phyloP scores from a whole-genome alignment of 1,140 invertebrate genomes.

The Tribolium madens region DNA sequence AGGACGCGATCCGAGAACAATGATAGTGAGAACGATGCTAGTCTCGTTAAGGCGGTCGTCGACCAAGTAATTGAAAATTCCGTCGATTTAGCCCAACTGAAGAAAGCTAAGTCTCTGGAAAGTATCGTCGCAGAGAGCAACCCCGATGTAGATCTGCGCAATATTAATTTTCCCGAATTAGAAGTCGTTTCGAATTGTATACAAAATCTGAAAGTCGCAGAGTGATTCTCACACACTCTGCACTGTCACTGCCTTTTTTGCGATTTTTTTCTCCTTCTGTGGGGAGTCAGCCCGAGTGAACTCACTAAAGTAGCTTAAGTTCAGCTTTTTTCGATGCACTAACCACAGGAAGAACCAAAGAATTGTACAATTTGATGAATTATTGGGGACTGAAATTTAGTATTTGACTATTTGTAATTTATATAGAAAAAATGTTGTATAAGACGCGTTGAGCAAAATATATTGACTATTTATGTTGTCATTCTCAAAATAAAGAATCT shows the following conservation, averaged over 20 bases:
- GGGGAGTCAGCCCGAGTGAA: neutral
- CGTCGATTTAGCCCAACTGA: constrained; percentile 56
- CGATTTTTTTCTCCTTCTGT: neutral
- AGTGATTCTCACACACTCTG: constrained; percentile 42
- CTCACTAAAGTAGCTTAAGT: neutral
- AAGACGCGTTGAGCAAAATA: neutral
- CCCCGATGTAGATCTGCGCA: constrained; percentile 46
- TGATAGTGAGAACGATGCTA: constrained; percentile 64
- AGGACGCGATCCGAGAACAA: constrained; percentile 73
- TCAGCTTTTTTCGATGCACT: neutral
- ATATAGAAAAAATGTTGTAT: constrained; percentile 5
- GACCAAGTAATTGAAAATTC: constrained; percentile 57
- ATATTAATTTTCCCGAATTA: constrained; percentile 56
- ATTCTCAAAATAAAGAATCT: constrained; percentile 18
- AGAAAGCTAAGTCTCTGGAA: constrained; percentile 63
- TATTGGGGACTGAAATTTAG: constrained; percentile 5
- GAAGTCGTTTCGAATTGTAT: constrained; percentile 61
- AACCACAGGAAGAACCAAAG: constrained; percentile 4
- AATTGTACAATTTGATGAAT: neutral
- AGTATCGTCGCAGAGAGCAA: constrained; percentile 57
- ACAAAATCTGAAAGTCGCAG: constrained; percentile 61
- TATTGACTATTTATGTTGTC: constrained; percentile 4
- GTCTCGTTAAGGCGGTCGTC: constrained; percentile 56
- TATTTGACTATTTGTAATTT: constrained; percentile 14
- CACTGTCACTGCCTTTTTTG: constrained; percentile 10